Base-by-base conservation (phyloP, 2,888 invertebrate genomes). In the Caenorhabditis panamensis region DNA sequence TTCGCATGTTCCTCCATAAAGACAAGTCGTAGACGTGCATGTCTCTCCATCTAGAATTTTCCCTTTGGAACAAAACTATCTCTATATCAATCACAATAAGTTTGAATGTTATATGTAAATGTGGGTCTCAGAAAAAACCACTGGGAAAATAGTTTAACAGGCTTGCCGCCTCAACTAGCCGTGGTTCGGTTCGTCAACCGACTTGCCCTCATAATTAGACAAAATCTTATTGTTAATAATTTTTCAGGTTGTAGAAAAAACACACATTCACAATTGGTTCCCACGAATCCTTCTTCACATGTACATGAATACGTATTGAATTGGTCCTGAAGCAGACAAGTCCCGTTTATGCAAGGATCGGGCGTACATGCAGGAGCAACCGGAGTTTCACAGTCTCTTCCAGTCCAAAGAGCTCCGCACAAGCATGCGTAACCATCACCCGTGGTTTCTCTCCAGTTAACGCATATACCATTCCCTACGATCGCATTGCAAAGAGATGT, bases 1-100 rank as follows among this genome's bases (percentile, higher is more conserved):
- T 6, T 53, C 41, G 26, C 85, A 85, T 18, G 83, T 77, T 20
- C 77, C 77, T 31, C 77, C 82, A 31, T 77, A 68, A 0, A 71
- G 47, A 54, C 82, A 82, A 3, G 68, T 68, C 2, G 59, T 18
- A 6, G 63, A 18, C 1, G 36, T 78, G 56, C 78, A 73, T 0
- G 44, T 18, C 1, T 75, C 59, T 22, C 49, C n/a, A 5, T 66
- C 77, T 82, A 56, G n/a, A n/a, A n/a, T n/a, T n/a, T n/a, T n/a
- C n/a, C n/a, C n/a, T n/a, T n/a, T n/a, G n/a, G n/a, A n/a, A n/a
- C n/a, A n/a, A n/a, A n/a, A n/a, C n/a, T n/a, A n/a, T n/a, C n/a
- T n/a, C n/a, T n/a, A n/a, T n/a, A n/a, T n/a, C n/a, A n/a, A n/a
- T n/a, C n/a, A n/a, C n/a, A n/a, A n/a, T n/a, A n/a, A n/a, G n/a